Base-by-base conservation (phyloP, 2,797 vertebrate species). In the Clarias platycephalus region DNA sequence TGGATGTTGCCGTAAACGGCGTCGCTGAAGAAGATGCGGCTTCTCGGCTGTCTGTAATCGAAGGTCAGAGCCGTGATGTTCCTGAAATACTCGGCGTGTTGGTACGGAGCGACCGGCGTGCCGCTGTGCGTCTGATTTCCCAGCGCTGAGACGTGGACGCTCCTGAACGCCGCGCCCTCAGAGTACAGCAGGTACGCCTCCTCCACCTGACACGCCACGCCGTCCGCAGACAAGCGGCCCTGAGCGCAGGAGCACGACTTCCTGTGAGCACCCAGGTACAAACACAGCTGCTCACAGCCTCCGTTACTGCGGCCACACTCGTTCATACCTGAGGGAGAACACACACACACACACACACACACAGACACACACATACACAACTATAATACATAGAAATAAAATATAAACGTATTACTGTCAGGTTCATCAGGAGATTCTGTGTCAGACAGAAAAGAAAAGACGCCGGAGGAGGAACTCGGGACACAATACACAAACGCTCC, bases 1-100 rank as follows among this genome's bases (percentile, higher is more conserved):
- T 97, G 96, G 88, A 97, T 96, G 89, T 97, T 97, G 88, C 96
- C 96, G 89, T 95, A 97, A 87, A 96, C 96, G 26, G 95, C 95
- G 18, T 97, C 96, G 1, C 96, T 96, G 89, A 95, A 96, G 92
- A 97, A 97, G 5, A 97, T 95, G 1, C 96, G 93, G 55, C 95
- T 96, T 88, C 89, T 93, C 13, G 53, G 66, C 88, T 95, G 94
- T 58, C 90, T 93, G 85, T 96, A 96, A 88, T 96, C 94, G 84
- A 96, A 96, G 66, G 95, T 94, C 89, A 97, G 90, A 3, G 96
- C 96, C 22, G 96, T 96, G 31, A 96, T 88, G 58, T 97, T 96
- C 89, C 95, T 96, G 88, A 97, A 96, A 90, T 93, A 95, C 86
- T 93, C 92, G 0, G 95, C 92, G 85, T 96, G 96, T 86, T 96